Conservation (phyloP, 2,888 invertebrate species). For the Gasteruption jaculator region DNA sequence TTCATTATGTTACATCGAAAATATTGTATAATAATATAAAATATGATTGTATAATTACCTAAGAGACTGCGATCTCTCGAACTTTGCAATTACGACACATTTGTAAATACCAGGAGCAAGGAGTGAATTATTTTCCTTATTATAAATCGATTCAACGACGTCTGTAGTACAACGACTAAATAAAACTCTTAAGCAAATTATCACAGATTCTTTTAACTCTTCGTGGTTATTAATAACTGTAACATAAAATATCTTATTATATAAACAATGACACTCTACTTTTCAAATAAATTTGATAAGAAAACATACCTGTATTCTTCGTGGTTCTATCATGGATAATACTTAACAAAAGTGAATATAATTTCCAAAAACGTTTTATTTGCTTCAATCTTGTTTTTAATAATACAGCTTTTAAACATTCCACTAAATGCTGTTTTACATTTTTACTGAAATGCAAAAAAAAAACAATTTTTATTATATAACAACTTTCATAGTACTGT, state of each 20-base stretch:
- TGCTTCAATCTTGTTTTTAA: constrained; percentile 54
- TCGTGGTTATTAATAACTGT: constrained; percentile 61
- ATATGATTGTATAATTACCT: constrained; percentile 53
- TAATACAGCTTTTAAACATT: constrained; percentile 54
- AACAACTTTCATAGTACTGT: no score
- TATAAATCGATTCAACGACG: constrained; percentile 57
- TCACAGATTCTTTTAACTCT: constrained; percentile 61
- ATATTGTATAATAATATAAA: constrained; percentile 4
- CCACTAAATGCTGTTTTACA: constrained; percentile 54
- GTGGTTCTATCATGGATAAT: constrained; percentile 57
- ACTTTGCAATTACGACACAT: constrained; percentile 62
- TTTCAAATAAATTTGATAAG: constrained; percentile 2
- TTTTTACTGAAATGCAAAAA: constrained; percentile 50
- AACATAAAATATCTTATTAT: constrained; percentile 8
- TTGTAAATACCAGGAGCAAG: constrained; percentile 65
- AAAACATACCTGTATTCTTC: constrained; percentile 53
- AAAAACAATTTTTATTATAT: constrained; percentile 8
- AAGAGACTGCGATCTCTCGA: constrained; percentile 62
- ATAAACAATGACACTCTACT: neutral
- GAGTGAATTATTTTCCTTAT: constrained; percentile 57
- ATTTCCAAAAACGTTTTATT: constrained; percentile 55
- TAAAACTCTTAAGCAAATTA: constrained; percentile 56
- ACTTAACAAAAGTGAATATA: constrained; percentile 56
- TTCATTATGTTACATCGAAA: constrained; percentile 35
- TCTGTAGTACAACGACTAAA: constrained; percentile 54